phyloP scores from a whole-genome alignment of 2,113 vertebrate species.

The Callocephalon fimbriatum region DNA sequence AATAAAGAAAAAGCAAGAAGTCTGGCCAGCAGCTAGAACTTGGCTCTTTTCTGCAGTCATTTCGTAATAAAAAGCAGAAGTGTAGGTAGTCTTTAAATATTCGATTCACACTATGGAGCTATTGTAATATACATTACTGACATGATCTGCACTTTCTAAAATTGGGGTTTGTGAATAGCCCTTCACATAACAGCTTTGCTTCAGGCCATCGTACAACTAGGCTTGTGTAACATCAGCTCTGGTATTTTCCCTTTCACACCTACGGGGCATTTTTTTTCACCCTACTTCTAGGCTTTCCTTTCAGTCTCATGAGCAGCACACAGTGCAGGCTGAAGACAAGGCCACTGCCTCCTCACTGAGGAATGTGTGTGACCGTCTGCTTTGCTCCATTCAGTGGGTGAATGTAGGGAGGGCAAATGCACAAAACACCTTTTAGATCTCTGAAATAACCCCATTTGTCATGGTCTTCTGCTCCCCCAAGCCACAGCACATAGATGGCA shows the following conservation, averaged over 20 bases:
- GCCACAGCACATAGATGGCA: background rate
- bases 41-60: constrained; percentile 8
- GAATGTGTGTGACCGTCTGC: constrained; percentile 1
- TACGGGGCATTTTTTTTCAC: background rate
- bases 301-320: background rate
- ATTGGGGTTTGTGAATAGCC: constrained; percentile 18
- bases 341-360: background rate
- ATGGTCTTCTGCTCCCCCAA: background rate
- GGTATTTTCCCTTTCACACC: constrained; percentile 30
- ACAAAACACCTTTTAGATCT: background rate
- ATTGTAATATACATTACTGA: constrained; percentile 31
- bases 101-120: background rate
- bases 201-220: background rate
- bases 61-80: constrained; percentile 26
- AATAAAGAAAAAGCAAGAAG: constrained; percentile 43
- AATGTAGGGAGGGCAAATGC: background rate
- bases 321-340: background rate
- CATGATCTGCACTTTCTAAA: constrained; percentile 2
- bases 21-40: constrained; percentile 15
- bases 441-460: background rate
- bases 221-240: background rate
- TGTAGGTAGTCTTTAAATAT: constrained; percentile 39
- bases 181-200: background rate
- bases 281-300: background rate
- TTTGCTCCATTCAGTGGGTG: background rate